Percentiles rank a stretch among this genome's conserved stretches.
Evolutionary conservation across 2,888 invertebrate species (phyloP).

Genomic region (Drosophila histrio): DNA sequence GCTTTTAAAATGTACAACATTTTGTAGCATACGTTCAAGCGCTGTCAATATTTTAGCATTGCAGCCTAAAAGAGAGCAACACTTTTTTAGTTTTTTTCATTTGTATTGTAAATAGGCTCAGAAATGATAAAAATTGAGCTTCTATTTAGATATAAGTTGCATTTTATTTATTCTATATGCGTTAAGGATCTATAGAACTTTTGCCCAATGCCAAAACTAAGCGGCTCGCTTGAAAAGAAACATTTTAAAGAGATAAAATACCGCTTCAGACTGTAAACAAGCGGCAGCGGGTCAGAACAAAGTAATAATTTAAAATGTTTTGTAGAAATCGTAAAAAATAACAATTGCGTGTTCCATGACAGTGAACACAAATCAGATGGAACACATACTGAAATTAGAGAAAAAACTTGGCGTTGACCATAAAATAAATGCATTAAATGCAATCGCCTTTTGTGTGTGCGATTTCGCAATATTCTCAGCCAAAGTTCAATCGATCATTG

Average conservation of each 20-base stretch:
- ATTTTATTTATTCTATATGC: neutral
- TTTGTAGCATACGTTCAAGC: slow-evolving; percentile 28
- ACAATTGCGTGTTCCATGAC: slow-evolving; percentile 47
- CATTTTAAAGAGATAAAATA: neutral
- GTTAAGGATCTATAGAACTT: neutral
- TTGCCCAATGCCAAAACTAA: neutral
- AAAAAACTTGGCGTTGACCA: slow-evolving; percentile 57
- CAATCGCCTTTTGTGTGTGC: slow-evolving; percentile 67
- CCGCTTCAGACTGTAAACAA: neutral
- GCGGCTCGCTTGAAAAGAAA: slow-evolving; percentile 5
- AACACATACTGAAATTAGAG: slow-evolving; percentile 11
- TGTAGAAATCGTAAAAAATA: slow-evolving; percentile 12
- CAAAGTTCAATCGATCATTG: slow-evolving; percentile 78
- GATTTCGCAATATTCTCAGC: slow-evolving; percentile 52
- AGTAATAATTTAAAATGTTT: slow-evolving; percentile 7
- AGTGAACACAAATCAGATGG: slow-evolving; percentile 49
- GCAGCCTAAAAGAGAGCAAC: slow-evolving; percentile 35
- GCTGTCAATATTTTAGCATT: neutral
- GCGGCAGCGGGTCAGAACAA: slow-evolving; percentile 11
- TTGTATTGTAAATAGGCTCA: neutral
- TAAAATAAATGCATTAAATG: slow-evolving; percentile 70
- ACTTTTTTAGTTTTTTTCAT: neutral
- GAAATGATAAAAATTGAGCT: neutral
- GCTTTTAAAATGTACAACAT: neutral
- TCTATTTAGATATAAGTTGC: neutral